Conservation (phyloP, 1,140 invertebrate genomes). For the Lepidurus apus region DNA sequence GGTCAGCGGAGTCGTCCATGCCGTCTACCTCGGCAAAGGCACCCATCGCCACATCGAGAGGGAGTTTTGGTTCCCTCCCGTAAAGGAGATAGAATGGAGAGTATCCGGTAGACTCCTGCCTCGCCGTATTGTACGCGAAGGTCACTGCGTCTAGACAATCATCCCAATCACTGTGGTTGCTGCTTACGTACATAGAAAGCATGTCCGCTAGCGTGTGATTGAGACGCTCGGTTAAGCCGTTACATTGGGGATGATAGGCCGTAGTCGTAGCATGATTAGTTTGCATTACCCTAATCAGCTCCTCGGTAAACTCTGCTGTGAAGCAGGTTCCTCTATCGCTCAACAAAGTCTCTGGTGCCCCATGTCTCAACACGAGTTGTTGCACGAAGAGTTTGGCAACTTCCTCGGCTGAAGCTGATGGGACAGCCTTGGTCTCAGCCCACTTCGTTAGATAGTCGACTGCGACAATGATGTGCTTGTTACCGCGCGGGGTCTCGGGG, state of each 20-base stretch:
- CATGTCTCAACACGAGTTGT: too few relatives aligned
- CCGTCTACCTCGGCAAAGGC: neutral
- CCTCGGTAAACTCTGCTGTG: conserved; percentile 30
- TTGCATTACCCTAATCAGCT: conserved; percentile 28
- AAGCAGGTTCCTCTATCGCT: conserved; percentile 39
- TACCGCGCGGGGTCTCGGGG: neutral
- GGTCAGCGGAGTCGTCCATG: too few relatives aligned
- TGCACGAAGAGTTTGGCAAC: too few relatives aligned
- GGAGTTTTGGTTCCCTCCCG: conserved; percentile 38
- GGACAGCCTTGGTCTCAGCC: too few relatives aligned
- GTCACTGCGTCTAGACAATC: too few relatives aligned
- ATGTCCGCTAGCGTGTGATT: too few relatives aligned
- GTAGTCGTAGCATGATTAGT: conserved; percentile 10
- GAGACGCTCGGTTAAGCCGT: too few relatives aligned
- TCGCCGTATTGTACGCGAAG: conserved; percentile 38
- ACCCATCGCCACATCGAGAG: conserved; percentile 35
- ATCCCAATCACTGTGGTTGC: too few relatives aligned
- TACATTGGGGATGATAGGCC: neutral
- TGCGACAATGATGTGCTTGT: neutral
- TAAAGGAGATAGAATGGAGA: conserved; percentile 40
- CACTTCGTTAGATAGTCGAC: too few relatives aligned
- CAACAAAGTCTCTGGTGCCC: too few relatives aligned
- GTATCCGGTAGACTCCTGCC: conserved; percentile 37
- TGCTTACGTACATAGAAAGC: too few relatives aligned
- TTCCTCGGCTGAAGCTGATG: too few relatives aligned